A percentile compares a stretch with the other conserved stretches of the same genome.
Evolutionary conservation across 2,113 vertebrate genomes (phyloP).

Genomic region (Micromys minutus): DNA sequence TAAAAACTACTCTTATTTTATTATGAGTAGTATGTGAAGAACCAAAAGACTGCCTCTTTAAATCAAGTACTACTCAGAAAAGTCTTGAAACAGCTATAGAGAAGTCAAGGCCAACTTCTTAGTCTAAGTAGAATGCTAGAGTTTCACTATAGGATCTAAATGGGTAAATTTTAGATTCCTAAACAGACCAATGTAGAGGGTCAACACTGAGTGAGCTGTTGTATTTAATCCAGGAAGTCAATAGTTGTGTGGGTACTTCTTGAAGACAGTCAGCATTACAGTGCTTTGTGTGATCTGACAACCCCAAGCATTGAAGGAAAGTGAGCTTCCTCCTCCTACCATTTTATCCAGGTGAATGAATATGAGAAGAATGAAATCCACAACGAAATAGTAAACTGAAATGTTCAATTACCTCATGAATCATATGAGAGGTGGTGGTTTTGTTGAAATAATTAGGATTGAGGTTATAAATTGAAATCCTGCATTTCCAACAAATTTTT

Average conservation of each 20-base stretch:
- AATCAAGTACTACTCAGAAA: neutral
- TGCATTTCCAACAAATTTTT: neutral
- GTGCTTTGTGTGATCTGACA: neutral
- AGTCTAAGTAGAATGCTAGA: neutral
- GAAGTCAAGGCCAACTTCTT: neutral
- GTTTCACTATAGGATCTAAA: neutral
- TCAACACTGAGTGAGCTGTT: neutral
- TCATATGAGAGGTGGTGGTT: neutral
- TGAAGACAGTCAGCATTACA: neutral
- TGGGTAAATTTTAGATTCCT: neutral
- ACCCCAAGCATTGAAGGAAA: neutral
- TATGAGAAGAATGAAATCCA: neutral
- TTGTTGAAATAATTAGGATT: neutral
- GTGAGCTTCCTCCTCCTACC: neutral
- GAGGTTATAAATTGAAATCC: neutral
- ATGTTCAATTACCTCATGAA: neutral
- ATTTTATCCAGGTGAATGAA: neutral
- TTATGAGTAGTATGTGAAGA: neutral
- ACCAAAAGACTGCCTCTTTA: neutral
- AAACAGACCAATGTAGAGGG: neutral
- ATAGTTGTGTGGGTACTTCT: neutral
- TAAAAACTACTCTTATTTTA: constrained; percentile 35
- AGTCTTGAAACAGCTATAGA: neutral
- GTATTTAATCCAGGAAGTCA: neutral
- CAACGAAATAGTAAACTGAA: neutral